Evolutionary conservation across 2,113 vertebrate genomes (phyloP), one percentile per base, ranked within the genome.

Genomic region (Ardeotis arabs): DNA sequence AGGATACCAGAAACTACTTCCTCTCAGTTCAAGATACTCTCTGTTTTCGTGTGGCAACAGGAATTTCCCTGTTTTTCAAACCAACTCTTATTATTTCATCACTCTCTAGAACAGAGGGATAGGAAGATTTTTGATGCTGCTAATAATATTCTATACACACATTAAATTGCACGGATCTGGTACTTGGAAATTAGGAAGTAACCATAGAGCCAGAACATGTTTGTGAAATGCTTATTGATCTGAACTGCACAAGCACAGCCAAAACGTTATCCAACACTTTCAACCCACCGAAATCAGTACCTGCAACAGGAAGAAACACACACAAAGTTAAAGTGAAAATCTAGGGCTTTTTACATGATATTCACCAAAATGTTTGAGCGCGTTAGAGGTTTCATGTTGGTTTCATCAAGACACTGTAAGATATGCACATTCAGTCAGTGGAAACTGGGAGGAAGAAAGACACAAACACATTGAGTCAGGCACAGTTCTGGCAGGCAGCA

Each of bases 341-440:
- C 18, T 14, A 49, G 41, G 6, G 9, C 1, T 3, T 31, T 82
- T 35, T 7, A 31, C 8, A 49, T 5, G 0, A 10, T 49, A 63
- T 8, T 37, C 23, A 60, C 14, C 27, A 60, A 68, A 86, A 70
- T 6, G 2, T 50, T 74, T 17, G 14, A 56, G 4, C 4, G 0
- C 41, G 7, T 64, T 31, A 64, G 19, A 53, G 21, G 29, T 59
- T 63, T 84, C 7, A 15, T 7, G 16, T 60, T 74, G 47, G 15
- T 55, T 84, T 77, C 39, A 49, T 19, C 27, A 62, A n/a, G 31
- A 23, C 16, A 45, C 12, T 37, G 14, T 11, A 49, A 29, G 24
- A 58, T 18, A 62, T 0, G 1, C 10, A 75, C n/a, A 27, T 24
- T 63, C 19, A 22, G 10, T 50, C 10, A 53, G 27, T 9, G 22